Percentiles rank a stretch among this genome's conserved stretches.
Evolutionary conservation across 2,797 vertebrate genomes (phyloP).

Genomic region (Artibeus jamaicensis): DNA sequence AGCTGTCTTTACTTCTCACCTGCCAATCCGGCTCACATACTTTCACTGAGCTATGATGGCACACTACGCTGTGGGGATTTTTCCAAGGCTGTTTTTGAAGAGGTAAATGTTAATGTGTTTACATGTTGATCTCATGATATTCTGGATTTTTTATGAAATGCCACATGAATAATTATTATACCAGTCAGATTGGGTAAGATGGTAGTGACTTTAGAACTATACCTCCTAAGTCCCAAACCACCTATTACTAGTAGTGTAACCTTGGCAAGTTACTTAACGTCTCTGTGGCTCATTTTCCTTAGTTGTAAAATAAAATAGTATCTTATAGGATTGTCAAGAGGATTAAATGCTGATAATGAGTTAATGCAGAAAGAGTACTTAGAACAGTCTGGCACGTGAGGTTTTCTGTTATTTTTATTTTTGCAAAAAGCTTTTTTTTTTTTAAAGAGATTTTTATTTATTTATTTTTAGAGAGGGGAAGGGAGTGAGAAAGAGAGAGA

Average conservation of each 20-base stretch:
- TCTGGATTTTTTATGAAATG: background rate
- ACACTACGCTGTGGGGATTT: conserved; percentile 89
- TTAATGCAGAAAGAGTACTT: background rate
- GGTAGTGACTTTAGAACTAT: background rate
- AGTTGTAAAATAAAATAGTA: conserved; percentile 11
- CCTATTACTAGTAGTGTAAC: conserved; percentile 2
- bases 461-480: no score
- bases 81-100: conserved; percentile 87
- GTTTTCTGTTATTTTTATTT: background rate
- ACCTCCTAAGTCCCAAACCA: background rate
- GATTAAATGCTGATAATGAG: background rate
- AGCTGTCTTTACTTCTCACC: conserved; percentile 89
- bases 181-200: background rate
- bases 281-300: background rate
- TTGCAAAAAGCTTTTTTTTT: background rate
- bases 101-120: conserved; percentile 82
- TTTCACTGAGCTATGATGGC: conserved; percentile 89
- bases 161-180: background rate
- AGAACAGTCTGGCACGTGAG: background rate
- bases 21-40: conserved; percentile 83
- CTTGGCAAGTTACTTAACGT: background rate
- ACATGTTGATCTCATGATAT: background rate
- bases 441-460: no score
- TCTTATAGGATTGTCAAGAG: background rate
- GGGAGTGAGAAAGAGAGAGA: no score